These are phyloP conservation scores for Gerris lacustris DNA, from an alignment of 2,888 invertebrate genomes.

Conservation along the genomic window DNA sequence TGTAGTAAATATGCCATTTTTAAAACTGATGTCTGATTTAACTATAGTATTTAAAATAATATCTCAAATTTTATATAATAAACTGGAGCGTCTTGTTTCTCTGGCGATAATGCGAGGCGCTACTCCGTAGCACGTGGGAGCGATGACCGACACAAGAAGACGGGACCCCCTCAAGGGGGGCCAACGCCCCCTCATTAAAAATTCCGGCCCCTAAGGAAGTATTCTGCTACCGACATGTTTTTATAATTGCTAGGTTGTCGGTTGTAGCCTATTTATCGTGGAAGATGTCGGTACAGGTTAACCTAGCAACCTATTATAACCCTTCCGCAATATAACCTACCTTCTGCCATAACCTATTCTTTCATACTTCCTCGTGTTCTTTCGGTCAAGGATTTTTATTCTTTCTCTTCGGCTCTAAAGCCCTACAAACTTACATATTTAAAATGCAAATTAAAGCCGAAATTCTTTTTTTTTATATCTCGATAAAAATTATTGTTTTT, in stretches of 20 bases:
- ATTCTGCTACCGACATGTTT: background rate
- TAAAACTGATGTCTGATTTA: too few species aligned
- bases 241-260: constrained; percentile 3
- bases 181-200: constrained; percentile 1
- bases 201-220: background rate
- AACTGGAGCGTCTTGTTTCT: too few species aligned
- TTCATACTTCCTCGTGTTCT: background rate
- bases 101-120: too few species aligned
- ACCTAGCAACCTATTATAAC: background rate
- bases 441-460: too few species aligned
- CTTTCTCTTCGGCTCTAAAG: too few species aligned
- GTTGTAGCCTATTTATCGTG: background rate
- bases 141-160: background rate
- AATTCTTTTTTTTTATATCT: too few species aligned
- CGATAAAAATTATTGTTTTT: too few species aligned
- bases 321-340: background rate
- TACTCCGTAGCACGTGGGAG: background rate
- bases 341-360: background rate
- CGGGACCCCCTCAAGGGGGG: background rate
- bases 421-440: too few species aligned
- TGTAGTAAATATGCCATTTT: too few species aligned
- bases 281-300: background rate
- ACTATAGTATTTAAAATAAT: too few species aligned
- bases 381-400: constrained; percentile 3
- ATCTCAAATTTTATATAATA: too few species aligned